phyloP scores from a whole-genome alignment of 2,113 vertebrate genomes.

The Odocoileus hemionus region DNA sequence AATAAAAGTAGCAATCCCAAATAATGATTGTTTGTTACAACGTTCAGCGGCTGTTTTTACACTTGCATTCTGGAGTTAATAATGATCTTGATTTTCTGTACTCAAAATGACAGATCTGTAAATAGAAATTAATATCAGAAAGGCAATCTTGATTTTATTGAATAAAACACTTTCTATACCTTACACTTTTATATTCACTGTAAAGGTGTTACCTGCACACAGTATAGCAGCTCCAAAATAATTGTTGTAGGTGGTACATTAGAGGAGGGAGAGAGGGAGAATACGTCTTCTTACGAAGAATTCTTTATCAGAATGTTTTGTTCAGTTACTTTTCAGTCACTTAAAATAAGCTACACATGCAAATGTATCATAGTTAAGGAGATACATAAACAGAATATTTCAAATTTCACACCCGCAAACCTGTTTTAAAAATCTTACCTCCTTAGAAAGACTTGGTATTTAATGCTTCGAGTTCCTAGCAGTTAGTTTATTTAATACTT shows the following conservation, averaged over 20 bases:
- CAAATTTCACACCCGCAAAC: background rate
- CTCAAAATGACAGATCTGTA: background rate
- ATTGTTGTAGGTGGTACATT: background rate
- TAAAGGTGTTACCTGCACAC: background rate
- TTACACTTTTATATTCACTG: background rate
- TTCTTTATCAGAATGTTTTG: background rate
- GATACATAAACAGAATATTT: background rate
- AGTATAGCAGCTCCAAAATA: background rate
- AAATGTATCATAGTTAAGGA: background rate
- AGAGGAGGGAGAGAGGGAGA: background rate
- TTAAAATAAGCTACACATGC: background rate
- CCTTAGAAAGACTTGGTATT: background rate
- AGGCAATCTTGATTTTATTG: background rate
- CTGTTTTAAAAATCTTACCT: background rate
- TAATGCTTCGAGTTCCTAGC: background rate
- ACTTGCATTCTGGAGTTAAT: background rate
- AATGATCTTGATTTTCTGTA: background rate
- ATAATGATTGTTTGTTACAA: background rate
- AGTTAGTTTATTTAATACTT: background rate
- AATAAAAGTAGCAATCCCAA: background rate
- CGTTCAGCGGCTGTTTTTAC: background rate
- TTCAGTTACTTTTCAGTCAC: background rate
- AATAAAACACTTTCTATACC: background rate
- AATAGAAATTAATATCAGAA: background rate
- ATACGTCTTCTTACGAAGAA: background rate